phyloP scores from a whole-genome alignment of 2,113 vertebrate genomes.

The Vidua macroura region DNA sequence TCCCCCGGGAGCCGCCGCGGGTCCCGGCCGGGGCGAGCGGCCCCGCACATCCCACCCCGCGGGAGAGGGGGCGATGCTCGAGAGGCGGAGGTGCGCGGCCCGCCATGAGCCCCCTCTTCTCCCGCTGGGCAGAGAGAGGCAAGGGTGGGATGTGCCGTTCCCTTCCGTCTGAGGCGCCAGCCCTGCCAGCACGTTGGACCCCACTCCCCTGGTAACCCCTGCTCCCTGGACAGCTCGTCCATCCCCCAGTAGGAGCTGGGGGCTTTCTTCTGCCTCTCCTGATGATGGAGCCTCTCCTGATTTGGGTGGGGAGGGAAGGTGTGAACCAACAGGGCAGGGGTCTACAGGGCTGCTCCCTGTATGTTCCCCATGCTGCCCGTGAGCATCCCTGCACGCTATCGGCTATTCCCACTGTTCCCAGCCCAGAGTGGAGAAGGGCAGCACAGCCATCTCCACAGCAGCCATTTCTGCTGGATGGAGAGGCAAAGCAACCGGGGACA shows the following conservation, averaged over 20 bases:
- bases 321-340: neutral
- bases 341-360: neutral
- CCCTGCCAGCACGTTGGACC: accelerated
- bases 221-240: neutral
- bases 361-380: accelerated
- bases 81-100: neutral
- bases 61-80: accelerated
- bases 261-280: neutral
- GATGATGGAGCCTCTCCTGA: neutral
- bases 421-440: neutral
- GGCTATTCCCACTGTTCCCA: neutral
- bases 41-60: neutral
- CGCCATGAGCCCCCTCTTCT: neutral
- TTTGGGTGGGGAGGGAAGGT: neutral
- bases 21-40: neutral
- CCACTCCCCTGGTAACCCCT: no score
- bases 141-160: neutral
- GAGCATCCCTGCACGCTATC: accelerated
- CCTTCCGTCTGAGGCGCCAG: neutral
- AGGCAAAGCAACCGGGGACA: accelerated
- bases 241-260: accelerated
- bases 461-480: neutral
- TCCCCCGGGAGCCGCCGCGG: neutral
- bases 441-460: neutral
- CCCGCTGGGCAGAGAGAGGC: neutral